Evolutionary conservation across 2,113 vertebrate species (phyloP).

Genomic region (Empidonax traillii): DNA sequence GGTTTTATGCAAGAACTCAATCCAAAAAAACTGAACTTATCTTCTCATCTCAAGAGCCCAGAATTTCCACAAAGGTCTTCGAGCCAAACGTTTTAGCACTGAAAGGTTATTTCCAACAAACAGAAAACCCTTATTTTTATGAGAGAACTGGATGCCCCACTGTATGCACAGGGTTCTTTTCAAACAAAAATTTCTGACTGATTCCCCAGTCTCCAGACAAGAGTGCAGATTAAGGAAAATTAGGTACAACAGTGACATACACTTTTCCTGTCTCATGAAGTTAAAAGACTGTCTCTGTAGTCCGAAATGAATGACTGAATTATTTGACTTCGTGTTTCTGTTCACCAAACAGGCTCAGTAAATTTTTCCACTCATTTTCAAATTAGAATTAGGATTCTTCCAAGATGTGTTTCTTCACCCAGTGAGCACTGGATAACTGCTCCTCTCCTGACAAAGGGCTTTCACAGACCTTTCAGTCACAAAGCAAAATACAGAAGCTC

Average conservation of each 20-base stretch:
- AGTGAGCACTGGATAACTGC: background rate
- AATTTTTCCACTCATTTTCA: constrained; percentile 53
- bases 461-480: background rate
- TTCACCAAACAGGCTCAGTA: constrained; percentile 16
- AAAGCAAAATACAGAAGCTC: background rate
- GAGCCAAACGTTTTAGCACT: background rate
- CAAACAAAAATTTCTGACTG: background rate
- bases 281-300: constrained; percentile 39
- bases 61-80: background rate
- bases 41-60: background rate
- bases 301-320: constrained; percentile 43
- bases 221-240: constrained; percentile 2
- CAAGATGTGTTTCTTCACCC: constrained; percentile 17
- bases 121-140: background rate
- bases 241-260: constrained; percentile 1
- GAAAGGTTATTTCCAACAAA: background rate
- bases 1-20: background rate
- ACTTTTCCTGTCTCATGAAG: constrained; percentile 22
- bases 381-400: constrained; percentile 38
- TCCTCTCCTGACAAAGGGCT: background rate
- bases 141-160: background rate
- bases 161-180: background rate
- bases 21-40: background rate
- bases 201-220: background rate
- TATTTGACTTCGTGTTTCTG: constrained; percentile 23